A percentile compares a stretch with the other conserved stretches of the same genome.
phyloP scores from a whole-genome alignment of 1,140 invertebrate genomes.

The Drosophila sechellia region DNA sequence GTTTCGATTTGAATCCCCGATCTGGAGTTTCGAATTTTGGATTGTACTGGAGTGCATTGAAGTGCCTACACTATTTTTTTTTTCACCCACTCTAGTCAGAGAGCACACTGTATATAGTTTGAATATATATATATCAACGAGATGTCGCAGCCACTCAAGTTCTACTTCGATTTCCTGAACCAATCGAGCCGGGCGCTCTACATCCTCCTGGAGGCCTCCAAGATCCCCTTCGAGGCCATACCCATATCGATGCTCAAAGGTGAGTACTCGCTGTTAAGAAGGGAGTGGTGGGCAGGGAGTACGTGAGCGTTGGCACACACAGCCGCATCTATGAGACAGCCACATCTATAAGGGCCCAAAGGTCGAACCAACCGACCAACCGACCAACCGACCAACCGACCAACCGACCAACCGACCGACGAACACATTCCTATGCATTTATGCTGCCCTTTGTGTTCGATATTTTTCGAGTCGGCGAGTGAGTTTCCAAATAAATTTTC shows the following conservation, averaged over 20 bases:
- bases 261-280: conserved; percentile 35
- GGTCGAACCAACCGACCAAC: conserved; percentile 25
- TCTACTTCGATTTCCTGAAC: conserved; percentile 89
- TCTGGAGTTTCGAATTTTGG: conserved; percentile 18
- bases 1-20: conserved; percentile 15
- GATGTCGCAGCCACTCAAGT: conserved; percentile 85
- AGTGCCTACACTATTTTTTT: neutral
- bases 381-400: neutral
- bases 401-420: neutral
- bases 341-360: conserved; percentile 25
- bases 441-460: conserved; percentile 40
- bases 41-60: conserved; percentile 11
- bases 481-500: conserved; percentile 61
- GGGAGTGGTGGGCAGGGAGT: conserved; percentile 59
- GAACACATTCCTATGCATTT: conserved; percentile 42
- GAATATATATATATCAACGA: neutral
- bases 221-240: conserved; percentile 87
- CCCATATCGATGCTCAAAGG: conserved; percentile 86
- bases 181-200: conserved; percentile 90
- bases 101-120: no score
- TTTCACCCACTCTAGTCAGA: conserved; percentile 7
- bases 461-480: conserved; percentile 1
- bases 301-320: conserved; percentile 31
- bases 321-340: neutral
- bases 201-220: conserved; percentile 88